phyloP scores from a whole-genome alignment of 2,888 invertebrate species.

The Scelioninae gen. 1 region DNA sequence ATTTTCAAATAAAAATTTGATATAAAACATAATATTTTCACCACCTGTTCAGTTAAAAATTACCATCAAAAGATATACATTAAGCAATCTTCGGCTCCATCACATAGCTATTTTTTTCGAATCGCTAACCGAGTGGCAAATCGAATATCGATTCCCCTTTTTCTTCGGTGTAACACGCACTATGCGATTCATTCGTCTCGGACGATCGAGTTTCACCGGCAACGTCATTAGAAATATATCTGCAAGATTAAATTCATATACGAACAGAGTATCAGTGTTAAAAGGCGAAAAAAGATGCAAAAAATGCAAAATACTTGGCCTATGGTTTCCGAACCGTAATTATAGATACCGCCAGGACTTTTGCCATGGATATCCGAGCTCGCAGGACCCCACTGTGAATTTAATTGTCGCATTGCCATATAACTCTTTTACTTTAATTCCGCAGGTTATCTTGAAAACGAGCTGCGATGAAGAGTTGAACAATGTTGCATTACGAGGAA shows the following conservation, averaged over 20 bases:
- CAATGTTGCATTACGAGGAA: conserved; percentile 15
- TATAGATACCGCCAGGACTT: background rate
- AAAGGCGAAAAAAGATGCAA: too few relatives aligned
- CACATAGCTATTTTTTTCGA: conserved; percentile 41
- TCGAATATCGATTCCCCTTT: conserved; percentile 68
- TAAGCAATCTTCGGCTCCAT: conserved; percentile 34
- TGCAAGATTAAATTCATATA: conserved; percentile 34
- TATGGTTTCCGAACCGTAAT: background rate
- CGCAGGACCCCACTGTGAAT: background rate
- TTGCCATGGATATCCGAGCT: background rate
- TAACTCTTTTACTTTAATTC: background rate
- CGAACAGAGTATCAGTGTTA: conserved; percentile 7
- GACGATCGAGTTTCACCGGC: conserved; percentile 63
- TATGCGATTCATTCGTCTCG: conserved; percentile 55
- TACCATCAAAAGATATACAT: conserved; percentile 27
- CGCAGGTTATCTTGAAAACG: background rate
- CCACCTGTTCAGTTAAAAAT: conserved; percentile 12
- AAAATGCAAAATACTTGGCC: too few relatives aligned
- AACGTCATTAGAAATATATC: conserved; percentile 55
- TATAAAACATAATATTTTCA: conserved; percentile 19
- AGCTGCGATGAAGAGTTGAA: background rate
- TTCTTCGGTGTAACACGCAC: conserved; percentile 52
- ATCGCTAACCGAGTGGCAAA: conserved; percentile 69
- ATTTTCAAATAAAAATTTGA: too few relatives aligned
- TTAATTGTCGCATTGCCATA: background rate